Conservation (phyloP, 2,113 vertebrate genomes). For the Forbesichthys agassizii region DNA sequence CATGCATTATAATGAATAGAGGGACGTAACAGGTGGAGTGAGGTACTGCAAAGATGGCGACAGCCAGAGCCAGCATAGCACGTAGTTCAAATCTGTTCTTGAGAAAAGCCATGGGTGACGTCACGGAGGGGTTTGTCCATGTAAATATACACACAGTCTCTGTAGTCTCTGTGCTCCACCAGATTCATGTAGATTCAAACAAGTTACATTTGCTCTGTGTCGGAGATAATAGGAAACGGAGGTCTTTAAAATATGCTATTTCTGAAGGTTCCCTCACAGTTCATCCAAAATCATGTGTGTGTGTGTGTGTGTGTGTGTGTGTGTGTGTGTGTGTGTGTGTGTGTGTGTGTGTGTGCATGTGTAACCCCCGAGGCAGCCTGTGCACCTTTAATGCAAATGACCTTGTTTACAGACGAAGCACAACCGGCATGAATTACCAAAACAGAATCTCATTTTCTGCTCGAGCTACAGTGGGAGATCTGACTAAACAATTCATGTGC, state of each 20-base stretch:
- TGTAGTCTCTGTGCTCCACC: constrained; percentile 27
- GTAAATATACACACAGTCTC: no score
- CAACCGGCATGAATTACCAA: constrained; percentile 61
- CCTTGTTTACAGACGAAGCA: constrained; percentile 77
- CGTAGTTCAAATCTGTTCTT: no score
- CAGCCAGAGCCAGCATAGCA: no score
- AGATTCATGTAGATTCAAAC: constrained; percentile 67
- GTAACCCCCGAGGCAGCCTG: constrained; percentile 61
- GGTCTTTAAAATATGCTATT: constrained; percentile 64
- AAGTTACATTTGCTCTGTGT: constrained; percentile 67
- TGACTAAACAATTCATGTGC: constrained; percentile 6
- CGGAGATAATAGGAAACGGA: constrained; percentile 64
- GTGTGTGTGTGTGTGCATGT: constrained; percentile 8
- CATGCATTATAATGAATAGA: no score
- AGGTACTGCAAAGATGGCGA: no score
- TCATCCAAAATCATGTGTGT: constrained; percentile 41
- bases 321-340: constrained; percentile 4
- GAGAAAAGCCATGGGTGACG: no score
- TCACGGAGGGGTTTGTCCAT: no score
- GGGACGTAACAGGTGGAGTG: no score
- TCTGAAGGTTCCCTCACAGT: constrained; percentile 52
- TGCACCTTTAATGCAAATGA: constrained; percentile 79
- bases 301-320: constrained; percentile 2
- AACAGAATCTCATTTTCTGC: constrained; percentile 68
- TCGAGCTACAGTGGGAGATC: constrained; percentile 40